Evolutionary conservation across 2,888 invertebrate genomes (phyloP), one percentile per base, ranked within the genome.

Genomic region (Nomada ruficornis): DNA sequence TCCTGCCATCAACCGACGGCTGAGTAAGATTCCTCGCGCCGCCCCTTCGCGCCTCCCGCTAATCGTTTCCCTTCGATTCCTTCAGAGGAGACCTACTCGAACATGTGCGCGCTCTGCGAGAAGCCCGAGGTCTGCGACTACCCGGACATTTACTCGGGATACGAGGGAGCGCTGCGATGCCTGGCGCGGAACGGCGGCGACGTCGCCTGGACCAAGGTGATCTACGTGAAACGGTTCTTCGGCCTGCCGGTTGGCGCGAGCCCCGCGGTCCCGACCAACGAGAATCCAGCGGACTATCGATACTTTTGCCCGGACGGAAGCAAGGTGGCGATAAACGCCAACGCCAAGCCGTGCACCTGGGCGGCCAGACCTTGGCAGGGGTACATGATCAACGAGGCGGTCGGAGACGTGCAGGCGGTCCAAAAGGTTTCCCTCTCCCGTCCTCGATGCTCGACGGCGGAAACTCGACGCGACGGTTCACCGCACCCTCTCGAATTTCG

Each of bases 351-450:
- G 0, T 98, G 98, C 91, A 95, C 96, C 0, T 98, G 98, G 98
- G 97, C 97, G 0, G 97, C 97, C 0, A 95, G 97, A 78, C 98
- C 98, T n/a, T 98, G 98, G 97, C 97, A 96, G 91, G 97, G 97
- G 15, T 95, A 96, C 88, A 94, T 97, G 91, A 96, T 96, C 9
- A 97, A 97, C 90, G 95, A 95, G 15, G 96, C 96, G 77, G 94
- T 95, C 0, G 80, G 78, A 1, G 84, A 92, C 47, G 84, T 91
- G 13, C 84, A 89, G 23, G 90, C 89, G 9, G 87, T 93, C n/a
- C 93, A 93, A 63, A 88, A 91, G 86, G 93, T 92, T 50, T 7
- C 15, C 13, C 15, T n/a, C 3, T 15, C 47, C 47, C 47, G 47
- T 47, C 3, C 47, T 23, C 10, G 18, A 47, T 23, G 0, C n/a